Conservation (phyloP, 2,113 vertebrate genomes). For the Oriolus oriolus region DNA sequence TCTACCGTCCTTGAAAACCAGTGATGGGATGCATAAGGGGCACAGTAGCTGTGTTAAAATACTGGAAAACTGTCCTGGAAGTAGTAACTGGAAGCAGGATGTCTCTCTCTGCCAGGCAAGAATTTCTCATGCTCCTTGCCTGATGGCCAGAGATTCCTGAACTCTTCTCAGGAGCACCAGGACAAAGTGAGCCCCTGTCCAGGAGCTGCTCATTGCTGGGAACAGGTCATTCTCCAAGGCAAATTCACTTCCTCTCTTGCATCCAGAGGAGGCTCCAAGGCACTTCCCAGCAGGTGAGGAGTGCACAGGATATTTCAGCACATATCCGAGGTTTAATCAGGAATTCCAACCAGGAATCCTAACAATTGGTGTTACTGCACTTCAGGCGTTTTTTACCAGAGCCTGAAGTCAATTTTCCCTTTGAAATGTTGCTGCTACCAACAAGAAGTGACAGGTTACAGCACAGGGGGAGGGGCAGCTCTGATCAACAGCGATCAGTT, state of each 20-base stretch:
- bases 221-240: background rate
- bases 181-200: background rate
- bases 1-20: background rate
- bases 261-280: background rate
- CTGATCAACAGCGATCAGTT: background rate
- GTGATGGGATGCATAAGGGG: background rate
- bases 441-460: background rate
- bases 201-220: background rate
- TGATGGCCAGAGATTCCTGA: background rate
- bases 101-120: background rate
- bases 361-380: background rate
- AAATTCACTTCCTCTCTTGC: background rate
- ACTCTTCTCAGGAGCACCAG: background rate
- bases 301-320: background rate
- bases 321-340: rapidly evolving
- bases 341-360: background rate
- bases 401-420: background rate
- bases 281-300: background rate
- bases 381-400: background rate
- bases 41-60: background rate
- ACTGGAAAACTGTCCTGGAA: background rate
- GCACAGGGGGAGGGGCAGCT: background rate
- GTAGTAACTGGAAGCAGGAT: background rate
- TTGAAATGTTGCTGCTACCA: background rate
- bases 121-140: background rate